Base-by-base conservation (phyloP, 2,113 vertebrate species). In the Sula dactylatra region DNA sequence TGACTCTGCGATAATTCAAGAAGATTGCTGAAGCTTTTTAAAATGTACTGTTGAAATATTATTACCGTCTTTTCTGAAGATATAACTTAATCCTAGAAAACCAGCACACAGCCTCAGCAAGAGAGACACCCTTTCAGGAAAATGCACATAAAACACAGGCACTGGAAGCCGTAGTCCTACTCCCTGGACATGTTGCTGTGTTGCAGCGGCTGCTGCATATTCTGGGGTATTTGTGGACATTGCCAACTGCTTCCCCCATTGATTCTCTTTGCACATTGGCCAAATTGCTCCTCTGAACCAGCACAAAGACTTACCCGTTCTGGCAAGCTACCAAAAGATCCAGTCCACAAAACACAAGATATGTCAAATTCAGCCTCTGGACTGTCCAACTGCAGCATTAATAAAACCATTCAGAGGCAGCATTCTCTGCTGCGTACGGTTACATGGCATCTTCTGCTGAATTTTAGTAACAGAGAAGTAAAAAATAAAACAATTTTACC, bases 221-320 rank as follows among this genome's bases (percentile, higher is more conserved):
- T 90, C 67, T 86, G 74, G 45, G 78, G 50, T 66, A 77, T 77
- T 90, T 93, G 79, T 6, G 24, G 84, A 65, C 15, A 21, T 38
- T 69, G 81, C 61, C 84, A 93, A 74, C 34, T 73, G 29, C 74
- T 94, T 88, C 25, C 59, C n/a, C 13, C 25, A 58, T 90, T 89
- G 70, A 25, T 64, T 76, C 94, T 67, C 80, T 86, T 80, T 95
- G 67, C 62, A 11, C 26, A 54, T 22, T 70, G 84, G 78, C 84
- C 89, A 93, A 58, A 94, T 88, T n/a, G 50, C 21, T 95, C 38
- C 50, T 95, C 91, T 82, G 89, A 85, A 93, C 66, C 84, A 94
- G 74, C 58, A 82, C 84, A 82, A 84, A 84, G 72, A 82, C 61
- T 91, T 87, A 87, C 67, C 76, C 64, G 26, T n/a, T 86, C 58